These are phyloP conservation scores for Caenorhabditis macrosperma DNA, from an alignment of 2,888 invertebrate genomes.

Conservation along the genomic window DNA sequence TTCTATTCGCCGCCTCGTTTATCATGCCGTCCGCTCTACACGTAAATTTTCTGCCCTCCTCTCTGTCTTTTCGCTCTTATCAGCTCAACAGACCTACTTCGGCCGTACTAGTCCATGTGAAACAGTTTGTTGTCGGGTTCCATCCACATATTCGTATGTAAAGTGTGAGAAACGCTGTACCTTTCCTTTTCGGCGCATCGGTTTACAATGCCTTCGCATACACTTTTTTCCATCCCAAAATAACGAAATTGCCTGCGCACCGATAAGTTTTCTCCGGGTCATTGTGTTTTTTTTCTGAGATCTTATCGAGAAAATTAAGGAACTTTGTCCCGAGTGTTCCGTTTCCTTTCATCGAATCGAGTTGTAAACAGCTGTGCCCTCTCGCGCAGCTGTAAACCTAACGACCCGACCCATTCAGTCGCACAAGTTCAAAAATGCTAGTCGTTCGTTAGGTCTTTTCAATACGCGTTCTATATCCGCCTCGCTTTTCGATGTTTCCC, in stretches of 20 bases:
- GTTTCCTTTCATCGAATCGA: conserved; percentile 10
- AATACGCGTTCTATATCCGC: conserved; percentile 15
- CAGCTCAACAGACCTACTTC: neutral
- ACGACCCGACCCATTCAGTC: conserved; percentile 2
- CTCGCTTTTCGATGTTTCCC: conserved; percentile 19
- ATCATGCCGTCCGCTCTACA: conserved; percentile 12
- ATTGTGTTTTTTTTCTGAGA: neutral
- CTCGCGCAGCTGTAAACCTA: conserved; percentile 6
- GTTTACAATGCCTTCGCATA: neutral
- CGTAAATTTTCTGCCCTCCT: neutral
- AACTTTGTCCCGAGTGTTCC: neutral
- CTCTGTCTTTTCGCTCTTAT: conserved; percentile 1
- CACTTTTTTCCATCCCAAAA: conserved; percentile 1
- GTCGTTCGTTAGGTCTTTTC: neutral
- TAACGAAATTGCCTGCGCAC: neutral
- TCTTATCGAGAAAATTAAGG: conserved; percentile 8
- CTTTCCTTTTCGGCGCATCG: neutral
- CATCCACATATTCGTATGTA: neutral
- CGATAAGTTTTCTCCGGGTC: neutral
- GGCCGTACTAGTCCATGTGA: neutral
- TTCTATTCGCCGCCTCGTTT: conserved; percentile 11
- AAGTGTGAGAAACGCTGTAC: neutral
- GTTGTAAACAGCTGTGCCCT: conserved; percentile 13
- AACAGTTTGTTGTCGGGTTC: neutral
- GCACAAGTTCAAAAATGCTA: neutral